A percentile compares a stretch with the other conserved stretches of the same genome.
phyloP scores from a whole-genome alignment of 2,113 vertebrate genomes.

The Hipposideros armiger region DNA sequence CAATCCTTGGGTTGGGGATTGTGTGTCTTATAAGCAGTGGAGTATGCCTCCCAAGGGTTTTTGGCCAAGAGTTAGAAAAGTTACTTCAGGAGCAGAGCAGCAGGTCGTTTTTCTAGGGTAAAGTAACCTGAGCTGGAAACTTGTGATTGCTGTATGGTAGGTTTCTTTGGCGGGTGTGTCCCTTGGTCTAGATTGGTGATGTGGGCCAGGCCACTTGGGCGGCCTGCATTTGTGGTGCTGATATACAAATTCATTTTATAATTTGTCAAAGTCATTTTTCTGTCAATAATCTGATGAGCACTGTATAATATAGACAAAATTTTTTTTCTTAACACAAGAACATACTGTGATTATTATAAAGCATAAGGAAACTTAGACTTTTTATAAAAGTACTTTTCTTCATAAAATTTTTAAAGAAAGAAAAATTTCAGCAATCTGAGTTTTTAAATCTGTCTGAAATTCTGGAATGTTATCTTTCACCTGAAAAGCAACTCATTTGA shows the following conservation, averaged over 20 bases:
- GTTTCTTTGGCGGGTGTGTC: neutral
- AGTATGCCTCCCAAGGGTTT: neutral
- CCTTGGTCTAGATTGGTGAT: neutral
- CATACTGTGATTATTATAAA: conserved; percentile 17
- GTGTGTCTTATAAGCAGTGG: too few species aligned
- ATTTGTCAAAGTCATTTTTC: conserved; percentile 35
- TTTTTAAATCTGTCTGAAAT: conserved; percentile 33
- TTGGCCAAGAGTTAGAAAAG: neutral
- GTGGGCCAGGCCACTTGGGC: neutral
- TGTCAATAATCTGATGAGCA: neutral
- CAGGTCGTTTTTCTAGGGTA: neutral
- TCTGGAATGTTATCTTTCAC: conserved; percentile 9
- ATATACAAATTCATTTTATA: neutral
- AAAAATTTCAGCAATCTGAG: neutral
- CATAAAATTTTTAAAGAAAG: conserved; percentile 12
- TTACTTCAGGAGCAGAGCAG: too few species aligned
- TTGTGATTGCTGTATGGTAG: neutral
- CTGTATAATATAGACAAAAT: conserved; percentile 11
- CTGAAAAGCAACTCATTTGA: neutral
- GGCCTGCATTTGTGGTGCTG: neutral
- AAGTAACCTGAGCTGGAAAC: neutral
- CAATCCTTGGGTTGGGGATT: too few species aligned
- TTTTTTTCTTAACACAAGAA: neutral
- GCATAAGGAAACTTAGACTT: neutral
- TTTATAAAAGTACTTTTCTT: neutral